Percentiles rank a stretch among this genome's conserved stretches.
phyloP scores from a whole-genome alignment of 2,888 invertebrate genomes.

The Lycophotia porphyrea region DNA sequence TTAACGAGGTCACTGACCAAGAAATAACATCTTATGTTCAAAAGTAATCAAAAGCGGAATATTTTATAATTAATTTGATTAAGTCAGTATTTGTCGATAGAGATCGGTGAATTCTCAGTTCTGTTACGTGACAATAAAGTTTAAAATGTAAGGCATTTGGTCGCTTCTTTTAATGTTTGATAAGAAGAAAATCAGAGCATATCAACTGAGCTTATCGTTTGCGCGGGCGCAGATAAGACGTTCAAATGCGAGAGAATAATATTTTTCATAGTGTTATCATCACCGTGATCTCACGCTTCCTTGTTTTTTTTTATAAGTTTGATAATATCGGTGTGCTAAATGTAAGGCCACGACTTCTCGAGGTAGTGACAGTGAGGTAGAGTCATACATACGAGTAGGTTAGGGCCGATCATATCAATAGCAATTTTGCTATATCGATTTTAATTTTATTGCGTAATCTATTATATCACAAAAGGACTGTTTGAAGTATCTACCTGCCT shows the following conservation, averaged over 20 bases:
- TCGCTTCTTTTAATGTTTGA: conserved; percentile 38
- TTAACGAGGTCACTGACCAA: conserved; percentile 68
- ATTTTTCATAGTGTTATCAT: conserved; percentile 49
- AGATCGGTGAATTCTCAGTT: conserved; percentile 20
- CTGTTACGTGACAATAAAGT: conserved; percentile 37
- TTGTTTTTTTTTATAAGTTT: conserved; percentile 41
- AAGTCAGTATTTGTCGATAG: conserved; percentile 3
- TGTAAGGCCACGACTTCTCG: conserved; percentile 19
- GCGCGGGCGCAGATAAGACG: conserved; percentile 54
- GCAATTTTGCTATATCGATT: conserved; percentile 29
- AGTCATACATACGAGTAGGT: conserved; percentile 4
- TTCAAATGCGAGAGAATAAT: conserved; percentile 47
- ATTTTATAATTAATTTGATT: conserved; percentile 57
- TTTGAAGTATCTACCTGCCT: conserved; percentile 3
- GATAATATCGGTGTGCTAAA: conserved; percentile 37
- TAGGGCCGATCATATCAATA: conserved; percentile 10
- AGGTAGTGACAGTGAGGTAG: conserved; percentile 23
- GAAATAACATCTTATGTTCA: conserved; percentile 56
- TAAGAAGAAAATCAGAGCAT: conserved; percentile 61
- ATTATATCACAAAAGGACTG: background rate
- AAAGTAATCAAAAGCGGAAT: conserved; percentile 62
- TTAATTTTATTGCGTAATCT: background rate
- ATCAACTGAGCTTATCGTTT: conserved; percentile 55
- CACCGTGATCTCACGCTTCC: conserved; percentile 47
- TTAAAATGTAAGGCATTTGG: conserved; percentile 25